Base-by-base conservation (phyloP, 2,113 vertebrate genomes). In the Stercorarius parasiticus region DNA sequence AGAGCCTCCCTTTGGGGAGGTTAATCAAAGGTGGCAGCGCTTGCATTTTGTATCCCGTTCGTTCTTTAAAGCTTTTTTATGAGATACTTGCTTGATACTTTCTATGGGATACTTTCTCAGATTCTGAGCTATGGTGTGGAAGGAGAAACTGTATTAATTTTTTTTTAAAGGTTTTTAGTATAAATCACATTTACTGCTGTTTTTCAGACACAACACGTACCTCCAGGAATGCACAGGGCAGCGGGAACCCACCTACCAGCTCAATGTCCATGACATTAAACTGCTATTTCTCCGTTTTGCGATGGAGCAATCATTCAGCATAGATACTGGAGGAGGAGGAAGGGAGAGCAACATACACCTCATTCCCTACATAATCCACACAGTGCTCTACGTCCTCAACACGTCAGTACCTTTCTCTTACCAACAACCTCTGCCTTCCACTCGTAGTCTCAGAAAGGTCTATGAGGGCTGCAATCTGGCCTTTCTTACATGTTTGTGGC, bases 301-400 rank as follows among this genome's bases (percentile, higher is more conserved):
- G 49, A 99, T 99, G 89, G 99, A 99, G 95, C 99, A 99, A 38
- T 99, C 99, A 0, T 99, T 99, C 98, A 99, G 99, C 7, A 97
- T 99, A 4, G 99, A 99, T 95, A 99, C 99, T 0, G 99, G 99
- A 2, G 99, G 99, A 47, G 99, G 99, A 12, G 99, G 99, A 55
- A 98, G 99, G 15, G 99, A 99, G 98, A 99, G 99, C 98, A 99
- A 99, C 98, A 99, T 99, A 86, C 99, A 99, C 98, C 99, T 99
- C 97, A 99, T 99, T 93, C 99, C 99, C 0, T 99, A 99, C 98
- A 99, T 99, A 96, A 98, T 99, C 95, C 99, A 99, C 98, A 99
- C 99, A 16, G 99, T 99, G 98, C 99, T 99, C 97, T 99, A 99
- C 7, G 99, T 99, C 93, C 99, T 99, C 95, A 99, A 99, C 98